phyloP scores from a whole-genome alignment of 2,113 vertebrate genomes.

The Cheirogaleus medius region DNA sequence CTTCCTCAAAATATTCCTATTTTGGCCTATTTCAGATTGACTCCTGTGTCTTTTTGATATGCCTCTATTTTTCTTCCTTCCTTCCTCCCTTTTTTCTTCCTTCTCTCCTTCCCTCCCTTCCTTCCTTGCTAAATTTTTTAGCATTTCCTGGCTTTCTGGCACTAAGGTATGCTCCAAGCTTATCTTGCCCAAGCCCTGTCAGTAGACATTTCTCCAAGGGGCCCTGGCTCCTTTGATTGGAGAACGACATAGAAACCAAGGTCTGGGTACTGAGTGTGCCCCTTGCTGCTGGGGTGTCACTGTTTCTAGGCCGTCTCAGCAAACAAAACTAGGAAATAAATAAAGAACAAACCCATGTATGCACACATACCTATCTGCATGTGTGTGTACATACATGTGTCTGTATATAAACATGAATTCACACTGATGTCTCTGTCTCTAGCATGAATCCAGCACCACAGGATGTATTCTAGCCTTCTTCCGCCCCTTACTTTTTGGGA shows the following conservation, averaged over 20 bases:
- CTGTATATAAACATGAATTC: fast-evolving
- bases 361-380: background rate
- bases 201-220: background rate
- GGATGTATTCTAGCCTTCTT: background rate
- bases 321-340: background rate
- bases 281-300: background rate
- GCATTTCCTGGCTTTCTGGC: background rate
- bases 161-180: background rate
- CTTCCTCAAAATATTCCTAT: background rate
- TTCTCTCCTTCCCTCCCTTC: background rate
- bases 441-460: background rate
- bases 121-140: background rate
- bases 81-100: background rate
- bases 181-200: background rate
- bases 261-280: background rate
- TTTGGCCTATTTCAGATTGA: background rate
- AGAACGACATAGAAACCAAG: background rate
- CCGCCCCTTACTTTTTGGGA: background rate
- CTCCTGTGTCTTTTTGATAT: background rate
- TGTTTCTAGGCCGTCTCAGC: background rate
- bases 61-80: background rate
- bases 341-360: background rate
- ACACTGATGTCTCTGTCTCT: background rate
- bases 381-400: fast-evolving
- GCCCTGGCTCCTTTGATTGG: background rate